phyloP scores from a whole-genome alignment of 35 echinoderm and acorn worm genomes.

The Diadema setosum region DNA sequence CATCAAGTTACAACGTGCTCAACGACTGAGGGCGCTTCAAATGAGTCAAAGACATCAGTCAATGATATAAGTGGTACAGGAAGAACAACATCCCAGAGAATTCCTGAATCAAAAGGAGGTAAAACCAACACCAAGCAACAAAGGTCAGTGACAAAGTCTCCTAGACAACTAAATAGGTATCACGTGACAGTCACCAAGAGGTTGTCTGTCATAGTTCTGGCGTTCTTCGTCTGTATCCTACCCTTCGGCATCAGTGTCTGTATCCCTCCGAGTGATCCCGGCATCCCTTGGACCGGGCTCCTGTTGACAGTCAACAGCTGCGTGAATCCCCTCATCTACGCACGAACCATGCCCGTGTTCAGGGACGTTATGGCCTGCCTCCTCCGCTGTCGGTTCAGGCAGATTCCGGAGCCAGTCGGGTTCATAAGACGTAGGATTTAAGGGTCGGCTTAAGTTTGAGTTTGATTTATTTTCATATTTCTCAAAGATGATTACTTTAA shows the following conservation, averaged over 20 bases:
- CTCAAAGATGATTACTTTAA: no score
- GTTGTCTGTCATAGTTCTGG: background rate
- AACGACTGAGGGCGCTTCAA: no score
- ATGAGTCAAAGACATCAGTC: background rate
- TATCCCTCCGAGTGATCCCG: background rate
- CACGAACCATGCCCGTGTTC: background rate
- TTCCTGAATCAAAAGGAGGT: background rate
- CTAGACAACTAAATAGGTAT: background rate
- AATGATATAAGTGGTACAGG: no score
- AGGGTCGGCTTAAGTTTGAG: no score
- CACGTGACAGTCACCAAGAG: conserved; percentile 16
- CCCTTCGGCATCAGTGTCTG: background rate
- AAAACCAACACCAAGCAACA: background rate
- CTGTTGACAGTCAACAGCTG: background rate
- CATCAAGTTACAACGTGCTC: background rate
- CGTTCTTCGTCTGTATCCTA: conserved; percentile 10
- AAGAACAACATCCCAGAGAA: no score
- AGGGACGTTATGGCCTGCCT: background rate
- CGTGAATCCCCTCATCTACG: background rate
- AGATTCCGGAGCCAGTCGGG: conserved; percentile 31
- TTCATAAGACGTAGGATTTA: background rate
- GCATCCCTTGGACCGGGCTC: background rate
- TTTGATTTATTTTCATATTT: no score
- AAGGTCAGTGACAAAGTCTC: background rate
- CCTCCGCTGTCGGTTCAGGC: background rate